phyloP scores from a whole-genome alignment of 2,113 vertebrate genomes.

The Seriola quinqueradiata region DNA sequence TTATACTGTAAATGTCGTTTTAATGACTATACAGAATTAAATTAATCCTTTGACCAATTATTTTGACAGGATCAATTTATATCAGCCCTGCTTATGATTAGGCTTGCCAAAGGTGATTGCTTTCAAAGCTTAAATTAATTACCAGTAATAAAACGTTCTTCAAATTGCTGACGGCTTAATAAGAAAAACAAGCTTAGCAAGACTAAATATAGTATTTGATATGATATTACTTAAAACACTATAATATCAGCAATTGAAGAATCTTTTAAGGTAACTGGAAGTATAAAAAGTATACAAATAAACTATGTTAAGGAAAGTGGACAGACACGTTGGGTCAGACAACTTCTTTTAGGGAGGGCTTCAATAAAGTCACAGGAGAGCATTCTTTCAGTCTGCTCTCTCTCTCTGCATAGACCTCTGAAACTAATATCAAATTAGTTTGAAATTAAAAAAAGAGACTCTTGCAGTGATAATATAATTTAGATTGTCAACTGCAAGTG shows the following conservation, averaged over 20 bases:
- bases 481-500: slow-evolving; percentile 37
- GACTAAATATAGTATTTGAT: background rate
- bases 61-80: background rate
- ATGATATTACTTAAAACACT: background rate
- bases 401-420: slow-evolving; percentile 26
- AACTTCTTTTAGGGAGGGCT: slow-evolving; percentile 31
- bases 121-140: slow-evolving; percentile 3
- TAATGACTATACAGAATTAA: background rate
- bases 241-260: background rate
- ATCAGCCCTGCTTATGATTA: background rate
- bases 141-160: background rate
- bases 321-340: slow-evolving; percentile 40
- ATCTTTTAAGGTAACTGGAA: background rate
- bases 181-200: background rate
- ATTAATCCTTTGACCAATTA: background rate
- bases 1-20: background rate
- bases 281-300: slow-evolving; percentile 1
- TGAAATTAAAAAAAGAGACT: slow-evolving; percentile 39
- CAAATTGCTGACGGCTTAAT: background rate
- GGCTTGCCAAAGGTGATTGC: background rate
- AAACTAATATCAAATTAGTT: slow-evolving; percentile 44
- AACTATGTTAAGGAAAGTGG: slow-evolving; percentile 1
- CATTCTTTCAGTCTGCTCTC: slow-evolving; percentile 54
- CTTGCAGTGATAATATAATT: slow-evolving; percentile 44
- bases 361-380: slow-evolving; percentile 37